These are phyloP conservation scores for Nanorana parkeri DNA, from an alignment of 2,113 vertebrate genomes.

Conservation along the genomic window DNA sequence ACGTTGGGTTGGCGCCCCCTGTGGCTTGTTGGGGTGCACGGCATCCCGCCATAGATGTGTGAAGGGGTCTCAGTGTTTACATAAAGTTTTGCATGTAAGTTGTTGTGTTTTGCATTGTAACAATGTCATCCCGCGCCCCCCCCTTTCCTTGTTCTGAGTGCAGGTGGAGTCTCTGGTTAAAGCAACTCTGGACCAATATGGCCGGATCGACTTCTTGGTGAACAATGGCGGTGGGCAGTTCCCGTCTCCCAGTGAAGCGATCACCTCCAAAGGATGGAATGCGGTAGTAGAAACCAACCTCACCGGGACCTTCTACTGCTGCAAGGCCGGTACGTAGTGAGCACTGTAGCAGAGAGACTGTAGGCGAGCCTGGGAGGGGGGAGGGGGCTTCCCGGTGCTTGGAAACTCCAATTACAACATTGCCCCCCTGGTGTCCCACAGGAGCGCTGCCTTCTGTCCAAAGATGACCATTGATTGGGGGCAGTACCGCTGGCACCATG, in stretches of 20 bases:
- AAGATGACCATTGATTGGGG: too few species aligned
- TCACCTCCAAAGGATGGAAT: constrained; percentile 89
- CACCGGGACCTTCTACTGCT: constrained; percentile 94
- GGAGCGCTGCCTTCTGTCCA: too few species aligned
- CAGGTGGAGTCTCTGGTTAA: constrained; percentile 87
- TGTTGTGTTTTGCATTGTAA: too few species aligned
- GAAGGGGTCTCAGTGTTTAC: too few species aligned
- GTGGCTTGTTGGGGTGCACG: too few species aligned
- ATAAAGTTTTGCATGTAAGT: too few species aligned
- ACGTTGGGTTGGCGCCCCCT: too few species aligned
- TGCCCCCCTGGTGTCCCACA: too few species aligned
- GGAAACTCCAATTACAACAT: too few species aligned
- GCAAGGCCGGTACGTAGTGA: constrained; percentile 79
- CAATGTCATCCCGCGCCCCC: background rate
- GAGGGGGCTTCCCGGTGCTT: constrained; percentile 47
- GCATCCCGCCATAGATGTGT: too few species aligned
- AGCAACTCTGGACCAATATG: constrained; percentile 77
- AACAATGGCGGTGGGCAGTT: constrained; percentile 97
- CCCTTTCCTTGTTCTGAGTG: background rate
- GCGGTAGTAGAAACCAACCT: constrained; percentile 96
- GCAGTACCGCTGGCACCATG: too few species aligned
- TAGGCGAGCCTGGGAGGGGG: background rate
- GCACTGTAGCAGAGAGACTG: background rate
- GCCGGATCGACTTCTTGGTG: constrained; percentile 87
- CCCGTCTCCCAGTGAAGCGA: constrained; percentile 72